Evolutionary conservation across 2,888 invertebrate species (phyloP).

Genomic region (Ganaspis brasiliensis): DNA sequence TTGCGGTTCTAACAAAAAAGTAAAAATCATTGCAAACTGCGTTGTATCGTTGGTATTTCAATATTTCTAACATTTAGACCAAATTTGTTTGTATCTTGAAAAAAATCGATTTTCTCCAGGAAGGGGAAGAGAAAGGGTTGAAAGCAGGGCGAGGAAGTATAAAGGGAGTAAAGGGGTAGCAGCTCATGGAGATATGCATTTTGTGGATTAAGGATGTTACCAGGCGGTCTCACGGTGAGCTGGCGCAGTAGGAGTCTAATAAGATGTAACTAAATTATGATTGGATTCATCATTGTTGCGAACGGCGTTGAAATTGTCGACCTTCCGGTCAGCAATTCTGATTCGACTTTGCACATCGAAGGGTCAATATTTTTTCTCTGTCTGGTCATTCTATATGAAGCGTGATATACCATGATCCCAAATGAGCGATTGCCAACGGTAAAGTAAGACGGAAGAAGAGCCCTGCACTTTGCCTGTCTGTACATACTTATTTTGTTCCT

Average conservation of each 20-base stretch:
- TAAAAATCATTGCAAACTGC: no score
- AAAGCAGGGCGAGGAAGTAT: no score
- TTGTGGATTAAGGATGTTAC: slow-evolving; percentile 77
- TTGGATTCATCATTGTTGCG: slow-evolving; percentile 79
- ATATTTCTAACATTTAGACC: neutral
- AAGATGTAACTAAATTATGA: slow-evolving; percentile 80
- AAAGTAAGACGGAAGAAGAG: slow-evolving; percentile 65
- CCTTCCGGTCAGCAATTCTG: slow-evolving; percentile 63
- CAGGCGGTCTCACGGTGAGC: slow-evolving; percentile 77
- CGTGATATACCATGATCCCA: slow-evolving; percentile 77
- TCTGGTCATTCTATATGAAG: slow-evolving; percentile 73
- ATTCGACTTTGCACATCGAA: slow-evolving; percentile 49
- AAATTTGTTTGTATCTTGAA: neutral
- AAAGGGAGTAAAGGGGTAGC: slow-evolving; percentile 55
- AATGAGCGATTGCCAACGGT: slow-evolving; percentile 76
- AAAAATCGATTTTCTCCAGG: slow-evolving; percentile 29
- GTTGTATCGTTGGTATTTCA: no score
- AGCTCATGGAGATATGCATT: slow-evolving; percentile 69
- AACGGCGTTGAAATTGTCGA: slow-evolving; percentile 76
- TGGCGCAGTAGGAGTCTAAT: slow-evolving; percentile 79
- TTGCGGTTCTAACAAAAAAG: no score
- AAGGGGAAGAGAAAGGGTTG: slow-evolving; percentile 60
- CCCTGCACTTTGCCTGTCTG: slow-evolving; percentile 51
- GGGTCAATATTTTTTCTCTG: slow-evolving; percentile 75
- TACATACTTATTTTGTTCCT: slow-evolving; percentile 43